Conservation (phyloP, 2,888 invertebrate genomes). For the Cantharis flavilabris region DNA sequence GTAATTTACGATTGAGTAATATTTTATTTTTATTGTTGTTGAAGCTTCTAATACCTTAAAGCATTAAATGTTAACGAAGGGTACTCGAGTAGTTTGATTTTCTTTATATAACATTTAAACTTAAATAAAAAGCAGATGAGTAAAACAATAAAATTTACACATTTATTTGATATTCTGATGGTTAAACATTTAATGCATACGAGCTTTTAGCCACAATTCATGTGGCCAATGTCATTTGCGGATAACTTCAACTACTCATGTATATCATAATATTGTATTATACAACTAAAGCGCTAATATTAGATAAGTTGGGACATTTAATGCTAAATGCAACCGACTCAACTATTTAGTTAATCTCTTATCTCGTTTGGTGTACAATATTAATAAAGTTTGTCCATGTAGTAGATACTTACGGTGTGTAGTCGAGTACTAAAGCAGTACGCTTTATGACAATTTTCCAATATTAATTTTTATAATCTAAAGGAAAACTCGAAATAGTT, state of each 20-base stretch:
- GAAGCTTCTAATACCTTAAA: neutral
- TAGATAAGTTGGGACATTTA: slow-evolving; percentile 16
- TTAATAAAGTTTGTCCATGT: neutral
- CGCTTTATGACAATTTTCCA: neutral
- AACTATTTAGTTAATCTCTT: slow-evolving; percentile 30
- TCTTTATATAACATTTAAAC: neutral
- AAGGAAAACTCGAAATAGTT: neutral
- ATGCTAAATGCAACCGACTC: slow-evolving; percentile 28
- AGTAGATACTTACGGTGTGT: neutral
- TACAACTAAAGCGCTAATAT: slow-evolving; percentile 8
- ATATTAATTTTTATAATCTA: neutral
- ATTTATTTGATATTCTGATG: neutral
- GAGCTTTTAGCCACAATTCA: neutral
- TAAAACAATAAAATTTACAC: neutral
- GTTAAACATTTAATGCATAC: neutral
- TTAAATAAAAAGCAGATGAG: no score
- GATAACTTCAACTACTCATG: neutral
- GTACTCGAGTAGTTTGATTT: neutral
- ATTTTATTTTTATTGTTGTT: neutral
- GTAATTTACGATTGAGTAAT: neutral
- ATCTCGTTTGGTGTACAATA: slow-evolving; percentile 7
- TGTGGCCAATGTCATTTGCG: neutral
- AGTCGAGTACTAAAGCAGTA: neutral
- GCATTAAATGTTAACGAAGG: neutral
- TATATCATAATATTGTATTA: neutral